Evolutionary conservation across 2,797 vertebrate genomes (phyloP).

Genomic region (Aulostomus chinensis): DNA sequence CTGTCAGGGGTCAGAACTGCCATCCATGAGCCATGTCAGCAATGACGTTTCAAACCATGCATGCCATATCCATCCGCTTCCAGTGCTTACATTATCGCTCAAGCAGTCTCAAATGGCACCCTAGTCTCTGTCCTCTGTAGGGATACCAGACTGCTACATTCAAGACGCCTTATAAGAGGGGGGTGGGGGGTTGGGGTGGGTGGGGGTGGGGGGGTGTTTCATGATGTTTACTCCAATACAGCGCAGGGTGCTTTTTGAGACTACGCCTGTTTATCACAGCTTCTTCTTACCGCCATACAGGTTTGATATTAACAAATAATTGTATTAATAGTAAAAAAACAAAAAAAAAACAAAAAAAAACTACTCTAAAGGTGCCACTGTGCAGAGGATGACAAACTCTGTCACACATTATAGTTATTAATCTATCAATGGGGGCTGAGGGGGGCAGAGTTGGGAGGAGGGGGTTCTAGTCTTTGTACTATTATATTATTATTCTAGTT

Average conservation of each 20-base stretch:
- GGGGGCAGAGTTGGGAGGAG: slow-evolving; percentile 48
- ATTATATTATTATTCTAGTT: slow-evolving; percentile 73
- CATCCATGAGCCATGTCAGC: slow-evolving; percentile 76
- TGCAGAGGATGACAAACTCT: slow-evolving; percentile 73
- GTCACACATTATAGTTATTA: slow-evolving; percentile 71
- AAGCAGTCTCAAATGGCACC: slow-evolving; percentile 66
- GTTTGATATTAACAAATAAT: slow-evolving; percentile 74
- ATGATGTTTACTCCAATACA: slow-evolving; percentile 63
- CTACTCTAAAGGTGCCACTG: slow-evolving; percentile 78
- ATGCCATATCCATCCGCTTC: slow-evolving; percentile 72
- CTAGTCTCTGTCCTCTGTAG: slow-evolving; percentile 45
- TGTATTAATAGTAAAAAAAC: slow-evolving; percentile 72
- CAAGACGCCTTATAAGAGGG: slow-evolving; percentile 55
- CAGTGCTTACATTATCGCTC: slow-evolving; percentile 59
- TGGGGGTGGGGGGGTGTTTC: too few relatives aligned
- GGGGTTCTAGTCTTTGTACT: slow-evolving; percentile 73
- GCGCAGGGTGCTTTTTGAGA: slow-evolving; percentile 67
- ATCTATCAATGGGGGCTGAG: slow-evolving; percentile 46
- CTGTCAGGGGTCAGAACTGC: slow-evolving; percentile 60
- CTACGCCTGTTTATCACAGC: slow-evolving; percentile 45
- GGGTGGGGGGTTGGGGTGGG: too few relatives aligned
- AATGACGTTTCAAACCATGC: slow-evolving; percentile 70
- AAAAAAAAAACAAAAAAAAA: slow-evolving; percentile 51
- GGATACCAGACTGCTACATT: slow-evolving; percentile 49
- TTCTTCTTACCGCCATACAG: slow-evolving; percentile 61